Percentiles rank a stretch among this genome's conserved stretches.
Conservation (phyloP, 2,113 vertebrate genomes). For the Ploceus nigricollis region DNA sequence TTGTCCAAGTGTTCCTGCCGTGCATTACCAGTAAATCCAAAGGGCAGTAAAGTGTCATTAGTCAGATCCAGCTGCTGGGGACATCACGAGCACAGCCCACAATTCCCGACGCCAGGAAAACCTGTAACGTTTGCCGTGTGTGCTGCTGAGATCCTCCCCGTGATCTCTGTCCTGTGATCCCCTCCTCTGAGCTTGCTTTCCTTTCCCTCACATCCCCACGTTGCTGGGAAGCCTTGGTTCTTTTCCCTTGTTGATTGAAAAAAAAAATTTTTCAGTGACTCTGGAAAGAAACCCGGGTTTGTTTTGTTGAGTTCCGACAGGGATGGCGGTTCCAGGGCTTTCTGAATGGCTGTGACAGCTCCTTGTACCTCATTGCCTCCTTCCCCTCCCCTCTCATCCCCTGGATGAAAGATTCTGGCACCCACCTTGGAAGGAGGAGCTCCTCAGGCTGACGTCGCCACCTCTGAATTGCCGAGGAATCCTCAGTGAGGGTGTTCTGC, state of each 20-base stretch:
- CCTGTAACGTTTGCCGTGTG: accelerated
- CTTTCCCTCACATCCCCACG: accelerated
- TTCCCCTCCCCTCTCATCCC: neutral
- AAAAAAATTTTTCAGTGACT: neutral
- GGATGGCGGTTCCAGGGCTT: neutral
- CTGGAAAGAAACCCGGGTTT: neutral
- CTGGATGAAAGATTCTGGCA: neutral
- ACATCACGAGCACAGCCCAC: neutral
- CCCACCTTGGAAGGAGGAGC: neutral
- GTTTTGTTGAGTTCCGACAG: conserved; percentile 13
- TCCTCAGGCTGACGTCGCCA: neutral
- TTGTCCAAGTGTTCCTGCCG: neutral
- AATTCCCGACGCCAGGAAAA: accelerated
- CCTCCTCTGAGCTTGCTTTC: neutral
- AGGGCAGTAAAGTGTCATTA: neutral
- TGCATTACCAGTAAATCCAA: accelerated
- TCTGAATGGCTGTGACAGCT: neutral
- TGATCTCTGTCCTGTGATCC: neutral
- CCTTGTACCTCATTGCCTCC: neutral
- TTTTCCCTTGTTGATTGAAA: neutral
- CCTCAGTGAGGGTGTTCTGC: conserved; percentile 23
- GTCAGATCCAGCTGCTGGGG: neutral
- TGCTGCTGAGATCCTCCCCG: accelerated
- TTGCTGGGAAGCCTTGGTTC: neutral
- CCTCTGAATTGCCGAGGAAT: conserved; percentile 1